Evolutionary conservation across 2,113 vertebrate genomes (phyloP).

Genomic region (Caloenas nicobarica): DNA sequence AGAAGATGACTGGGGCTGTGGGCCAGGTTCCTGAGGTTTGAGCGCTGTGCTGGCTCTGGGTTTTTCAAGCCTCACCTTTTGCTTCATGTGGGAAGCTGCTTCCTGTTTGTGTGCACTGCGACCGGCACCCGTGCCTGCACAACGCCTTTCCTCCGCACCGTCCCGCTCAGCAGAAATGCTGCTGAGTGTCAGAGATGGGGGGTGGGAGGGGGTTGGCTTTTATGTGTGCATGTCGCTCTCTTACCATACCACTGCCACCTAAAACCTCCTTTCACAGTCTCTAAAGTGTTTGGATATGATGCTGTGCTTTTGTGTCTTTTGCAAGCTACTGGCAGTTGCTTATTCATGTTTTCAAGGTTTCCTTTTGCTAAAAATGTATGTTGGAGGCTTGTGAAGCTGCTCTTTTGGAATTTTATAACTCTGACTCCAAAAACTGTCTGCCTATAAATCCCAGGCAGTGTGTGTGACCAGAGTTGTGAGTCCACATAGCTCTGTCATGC

Average conservation of each 20-base stretch:
- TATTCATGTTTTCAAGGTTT: background rate
- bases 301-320: background rate
- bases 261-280: background rate
- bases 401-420: background rate
- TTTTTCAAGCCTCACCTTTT: background rate
- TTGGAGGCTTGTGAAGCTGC: background rate
- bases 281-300: background rate
- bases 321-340: background rate
- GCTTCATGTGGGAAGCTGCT: background rate
- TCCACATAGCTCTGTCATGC: background rate
- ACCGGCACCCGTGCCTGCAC: background rate
- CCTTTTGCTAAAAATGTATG: background rate
- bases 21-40: background rate
- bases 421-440: background rate
- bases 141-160: background rate
- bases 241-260: background rate
- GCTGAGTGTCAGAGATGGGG: background rate
- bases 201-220: background rate
- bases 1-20: no score
- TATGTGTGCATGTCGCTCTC: background rate
- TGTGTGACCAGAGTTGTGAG: background rate
- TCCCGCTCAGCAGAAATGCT: background rate
- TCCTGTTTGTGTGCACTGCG: background rate
- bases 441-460: rapidly evolving
- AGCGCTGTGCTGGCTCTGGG: rapidly evolving